Conservation (phyloP, 2,888 invertebrate species). For the Tigriopus californicus region DNA sequence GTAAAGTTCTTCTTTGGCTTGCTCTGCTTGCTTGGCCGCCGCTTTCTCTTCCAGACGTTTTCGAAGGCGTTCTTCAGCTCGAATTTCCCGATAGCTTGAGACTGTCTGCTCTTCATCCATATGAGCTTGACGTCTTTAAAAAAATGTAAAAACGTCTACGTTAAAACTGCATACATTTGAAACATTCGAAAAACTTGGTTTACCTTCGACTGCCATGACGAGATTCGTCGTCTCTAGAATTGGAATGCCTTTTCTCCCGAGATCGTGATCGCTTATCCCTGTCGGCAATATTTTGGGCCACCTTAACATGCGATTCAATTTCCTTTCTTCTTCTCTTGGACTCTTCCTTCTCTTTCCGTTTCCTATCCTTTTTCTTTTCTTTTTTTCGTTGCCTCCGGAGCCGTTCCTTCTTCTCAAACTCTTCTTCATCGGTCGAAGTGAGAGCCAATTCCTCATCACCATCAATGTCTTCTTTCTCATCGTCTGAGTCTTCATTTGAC, state of each 20-base stretch:
- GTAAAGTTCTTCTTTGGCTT: conserved; percentile 9
- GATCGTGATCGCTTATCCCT: conserved; percentile 7
- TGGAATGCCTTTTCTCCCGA: neutral
- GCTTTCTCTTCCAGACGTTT: neutral
- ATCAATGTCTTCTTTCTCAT: neutral
- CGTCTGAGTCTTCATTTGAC: no score
- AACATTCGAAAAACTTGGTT: no score
- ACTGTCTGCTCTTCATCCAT: no score
- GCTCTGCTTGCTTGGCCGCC: neutral
- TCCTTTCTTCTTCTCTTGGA: neutral
- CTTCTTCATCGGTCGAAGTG: conserved; percentile 8
- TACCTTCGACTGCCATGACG: neutral
- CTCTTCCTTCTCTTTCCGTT: neutral
- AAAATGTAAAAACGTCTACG: no score
- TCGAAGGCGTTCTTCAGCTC: no score
- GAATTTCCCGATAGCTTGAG: no score
- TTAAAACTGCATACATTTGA: no score
- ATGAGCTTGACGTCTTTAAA: no score
- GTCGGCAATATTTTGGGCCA: conserved; percentile 10
- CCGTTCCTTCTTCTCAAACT: neutral
- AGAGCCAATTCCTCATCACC: neutral
- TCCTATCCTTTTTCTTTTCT: conserved; percentile 4
- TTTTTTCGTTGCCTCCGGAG: neutral
- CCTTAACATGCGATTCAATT: conserved; percentile 3
- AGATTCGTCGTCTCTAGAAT: neutral